A percentile compares a stretch with the other conserved stretches of the same genome.
phyloP scores from a whole-genome alignment of 1,140 invertebrate genomes.

The Hypothenemus hampei region DNA sequence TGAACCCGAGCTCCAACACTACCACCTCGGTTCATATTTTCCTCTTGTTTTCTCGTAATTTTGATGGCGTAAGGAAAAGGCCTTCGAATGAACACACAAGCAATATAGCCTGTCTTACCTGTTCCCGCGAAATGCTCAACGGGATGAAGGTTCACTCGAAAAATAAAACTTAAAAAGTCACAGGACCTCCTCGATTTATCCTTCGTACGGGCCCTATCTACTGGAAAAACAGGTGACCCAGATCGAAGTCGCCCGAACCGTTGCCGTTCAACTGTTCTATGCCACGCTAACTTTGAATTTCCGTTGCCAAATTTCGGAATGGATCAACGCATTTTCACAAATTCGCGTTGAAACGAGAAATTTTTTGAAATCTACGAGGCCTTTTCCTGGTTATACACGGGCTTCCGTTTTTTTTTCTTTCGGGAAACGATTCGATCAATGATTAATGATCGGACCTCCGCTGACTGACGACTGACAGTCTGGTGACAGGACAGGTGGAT shows the following conservation, averaged over 20 bases:
- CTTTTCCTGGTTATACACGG: no score
- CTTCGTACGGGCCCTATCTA: conserved; percentile 2
- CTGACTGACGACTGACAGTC: conserved; percentile 26
- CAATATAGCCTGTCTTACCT: no score
- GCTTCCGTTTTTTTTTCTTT: no score
- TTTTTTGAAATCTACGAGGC: no score
- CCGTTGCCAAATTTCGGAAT: no score
- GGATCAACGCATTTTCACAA: no score
- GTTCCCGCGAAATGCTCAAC: no score
- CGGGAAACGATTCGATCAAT: conserved; percentile 30
- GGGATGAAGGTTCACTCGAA: no score
- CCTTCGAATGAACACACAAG: no score
- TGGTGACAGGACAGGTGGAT: conserved; percentile 33
- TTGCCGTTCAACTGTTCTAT: neutral
- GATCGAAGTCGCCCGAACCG: neutral
- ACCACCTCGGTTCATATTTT: conserved; percentile 43
- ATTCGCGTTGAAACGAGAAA: no score
- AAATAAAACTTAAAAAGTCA: neutral
- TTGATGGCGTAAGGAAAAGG: conserved; percentile 4
- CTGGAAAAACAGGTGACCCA: neutral
- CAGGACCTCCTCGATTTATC: conserved; percentile 10
- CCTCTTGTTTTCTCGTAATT: conserved; percentile 25
- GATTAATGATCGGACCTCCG: conserved; percentile 36
- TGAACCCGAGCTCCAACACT: conserved; percentile 53
- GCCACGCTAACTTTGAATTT: no score